These are phyloP conservation scores for Thaumatotibia leucotreta DNA, from an alignment of 1,140 invertebrate genomes.

Conservation along the genomic window DNA sequence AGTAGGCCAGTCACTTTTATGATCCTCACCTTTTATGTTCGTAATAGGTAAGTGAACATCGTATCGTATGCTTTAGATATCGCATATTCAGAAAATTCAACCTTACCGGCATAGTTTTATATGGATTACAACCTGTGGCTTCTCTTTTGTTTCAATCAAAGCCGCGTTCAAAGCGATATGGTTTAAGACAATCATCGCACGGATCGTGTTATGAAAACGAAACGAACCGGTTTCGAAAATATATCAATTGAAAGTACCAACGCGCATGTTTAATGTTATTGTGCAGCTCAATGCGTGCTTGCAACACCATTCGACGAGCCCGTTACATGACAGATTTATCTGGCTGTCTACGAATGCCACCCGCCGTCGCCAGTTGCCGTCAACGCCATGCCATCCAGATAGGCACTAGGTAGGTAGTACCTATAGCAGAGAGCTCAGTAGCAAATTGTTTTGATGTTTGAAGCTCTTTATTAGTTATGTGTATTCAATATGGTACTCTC, in stretches of 20 bases:
- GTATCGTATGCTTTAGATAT: not conserved
- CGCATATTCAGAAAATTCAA: not conserved
- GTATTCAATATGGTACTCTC: too few relatives aligned
- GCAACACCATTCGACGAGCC: conserved; percentile 45
- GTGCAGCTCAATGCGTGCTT: conserved; percentile 39
- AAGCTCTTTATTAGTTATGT: too few relatives aligned
- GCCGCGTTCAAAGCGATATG: conserved; percentile 1
- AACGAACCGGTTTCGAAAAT: conserved; percentile 65
- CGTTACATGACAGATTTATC: conserved; percentile 42
- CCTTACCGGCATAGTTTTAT: not conserved
- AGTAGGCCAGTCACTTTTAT: conserved; percentile 38
- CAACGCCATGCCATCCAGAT: conserved; percentile 25
- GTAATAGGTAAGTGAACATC: conserved; percentile 2
- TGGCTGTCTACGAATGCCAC: conserved; percentile 19
- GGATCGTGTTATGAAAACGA: conserved; percentile 63
- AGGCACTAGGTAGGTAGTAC: too few relatives aligned
- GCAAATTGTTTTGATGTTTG: too few relatives aligned
- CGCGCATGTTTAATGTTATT: conserved; percentile 65
- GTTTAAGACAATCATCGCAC: conserved; percentile 26
- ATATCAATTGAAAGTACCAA: conserved; percentile 68
- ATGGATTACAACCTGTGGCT: not conserved
- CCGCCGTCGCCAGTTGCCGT: not conserved
- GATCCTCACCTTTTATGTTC: conserved; percentile 24
- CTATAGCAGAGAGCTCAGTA: too few relatives aligned
- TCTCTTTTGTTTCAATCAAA: not conserved